These are phyloP conservation scores for Tinamus major DNA, from an alignment of 2,797 vertebrate genomes.

Conservation along the genomic window DNA sequence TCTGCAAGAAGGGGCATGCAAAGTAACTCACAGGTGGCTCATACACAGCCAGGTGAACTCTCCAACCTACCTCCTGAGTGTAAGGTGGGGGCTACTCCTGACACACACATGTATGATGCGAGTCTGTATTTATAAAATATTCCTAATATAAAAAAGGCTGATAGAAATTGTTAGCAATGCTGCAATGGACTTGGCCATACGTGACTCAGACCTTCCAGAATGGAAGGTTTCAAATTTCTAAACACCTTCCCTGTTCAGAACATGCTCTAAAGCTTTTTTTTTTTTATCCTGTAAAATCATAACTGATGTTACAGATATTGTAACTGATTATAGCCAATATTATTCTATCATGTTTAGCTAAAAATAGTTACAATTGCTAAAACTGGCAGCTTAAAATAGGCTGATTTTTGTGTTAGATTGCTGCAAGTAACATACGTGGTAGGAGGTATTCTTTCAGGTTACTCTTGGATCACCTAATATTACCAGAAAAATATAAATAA, in stretches of 20 bases:
- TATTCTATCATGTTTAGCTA: background rate
- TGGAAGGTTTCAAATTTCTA: background rate
- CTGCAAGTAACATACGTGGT: background rate
- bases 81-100: background rate
- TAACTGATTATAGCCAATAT: background rate
- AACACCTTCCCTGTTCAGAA: background rate
- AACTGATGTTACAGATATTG: fast-evolving
- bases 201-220: background rate
- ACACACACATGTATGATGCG: fast-evolving
- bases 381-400: fast-evolving
- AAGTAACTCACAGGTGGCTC: fast-evolving
- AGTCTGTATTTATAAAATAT: background rate
- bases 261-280: background rate
- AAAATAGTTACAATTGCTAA: background rate
- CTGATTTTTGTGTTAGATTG: background rate
- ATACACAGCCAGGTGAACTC: fast-evolving
- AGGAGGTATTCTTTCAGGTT: background rate
- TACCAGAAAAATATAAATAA: background rate
- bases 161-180: background rate
- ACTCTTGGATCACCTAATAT: background rate
- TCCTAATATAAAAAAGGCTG: background rate
- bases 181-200: background rate
- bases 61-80: background rate
- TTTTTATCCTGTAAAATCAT: background rate
- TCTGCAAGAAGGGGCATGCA: background rate